A percentile compares a stretch with the other conserved stretches of the same genome.
Evolutionary conservation across 2,113 vertebrate species (phyloP).

Genomic region (Pelobates fuscus): DNA sequence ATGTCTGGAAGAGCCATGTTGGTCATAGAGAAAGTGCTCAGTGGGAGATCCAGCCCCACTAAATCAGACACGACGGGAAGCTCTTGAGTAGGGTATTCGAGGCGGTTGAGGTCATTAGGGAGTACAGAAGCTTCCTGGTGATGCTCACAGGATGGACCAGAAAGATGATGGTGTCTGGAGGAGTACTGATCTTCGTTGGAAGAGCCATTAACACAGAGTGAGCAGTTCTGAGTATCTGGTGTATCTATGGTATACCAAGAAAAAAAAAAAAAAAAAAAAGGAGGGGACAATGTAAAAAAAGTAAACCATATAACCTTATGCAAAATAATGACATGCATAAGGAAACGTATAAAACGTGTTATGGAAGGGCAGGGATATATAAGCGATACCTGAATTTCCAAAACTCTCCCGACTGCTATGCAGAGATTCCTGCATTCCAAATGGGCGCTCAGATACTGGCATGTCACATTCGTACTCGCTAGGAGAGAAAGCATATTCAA

Average conservation of each 20-base stretch:
- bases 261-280: neutral
- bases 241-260: neutral
- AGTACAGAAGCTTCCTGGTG: neutral
- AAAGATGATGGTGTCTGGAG: neutral
- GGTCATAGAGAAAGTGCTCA: constrained; percentile 24
- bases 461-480: constrained; percentile 38
- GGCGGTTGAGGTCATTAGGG: constrained; percentile 2
- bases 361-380: neutral
- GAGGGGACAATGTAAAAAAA: neutral
- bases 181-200: constrained; percentile 16
- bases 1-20: constrained; percentile 26
- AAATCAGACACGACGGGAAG: constrained; percentile 8
- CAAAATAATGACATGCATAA: neutral
- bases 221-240: neutral
- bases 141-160: neutral
- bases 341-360: neutral
- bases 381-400: neutral
- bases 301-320: neutral
- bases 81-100: neutral
- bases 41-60: constrained; percentile 22
- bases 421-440: constrained; percentile 4
- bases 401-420: neutral
- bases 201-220: neutral
- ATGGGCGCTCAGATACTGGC: neutral
- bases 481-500: neutral